Conservation (phyloP, 2,797 vertebrate genomes). For the Iguana delicatissima region DNA sequence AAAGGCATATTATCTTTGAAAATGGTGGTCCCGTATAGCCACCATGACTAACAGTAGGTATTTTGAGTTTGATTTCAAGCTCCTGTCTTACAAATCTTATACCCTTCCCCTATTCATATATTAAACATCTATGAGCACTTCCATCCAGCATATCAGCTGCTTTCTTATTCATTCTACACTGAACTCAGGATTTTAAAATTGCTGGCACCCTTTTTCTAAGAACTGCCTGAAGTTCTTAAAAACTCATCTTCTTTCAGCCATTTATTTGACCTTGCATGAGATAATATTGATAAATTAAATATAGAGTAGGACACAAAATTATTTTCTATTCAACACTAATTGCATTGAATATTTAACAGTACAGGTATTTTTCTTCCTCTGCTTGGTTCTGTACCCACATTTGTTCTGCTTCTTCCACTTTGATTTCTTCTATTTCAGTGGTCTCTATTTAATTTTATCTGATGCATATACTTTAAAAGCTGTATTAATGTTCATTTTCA, state of each 20-base stretch:
- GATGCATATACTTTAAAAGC: background rate
- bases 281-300: slow-evolving; percentile 56
- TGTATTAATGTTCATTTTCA: background rate
- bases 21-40: background rate
- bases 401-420: background rate
- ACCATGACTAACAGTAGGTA: background rate
- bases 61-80: background rate
- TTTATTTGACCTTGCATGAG: slow-evolving; percentile 30
- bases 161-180: background rate
- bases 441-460: slow-evolving; percentile 21
- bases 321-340: slow-evolving; percentile 42
- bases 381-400: slow-evolving; percentile 27
- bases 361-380: background rate
- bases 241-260: slow-evolving; percentile 28
- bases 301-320: slow-evolving; percentile 26
- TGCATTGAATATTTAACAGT: slow-evolving; percentile 58
- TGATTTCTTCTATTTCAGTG: slow-evolving; percentile 17
- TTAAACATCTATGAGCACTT: background rate
- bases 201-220: background rate
- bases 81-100: background rate
- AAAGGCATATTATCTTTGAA: too few relatives aligned
- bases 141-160: background rate
- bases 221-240: slow-evolving; percentile 28
- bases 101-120: background rate
- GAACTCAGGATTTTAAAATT: background rate